Evolutionary conservation across 2,797 vertebrate species (phyloP), one percentile per base, ranked within the genome.

Genomic region (Bradypodion pumilum): DNA sequence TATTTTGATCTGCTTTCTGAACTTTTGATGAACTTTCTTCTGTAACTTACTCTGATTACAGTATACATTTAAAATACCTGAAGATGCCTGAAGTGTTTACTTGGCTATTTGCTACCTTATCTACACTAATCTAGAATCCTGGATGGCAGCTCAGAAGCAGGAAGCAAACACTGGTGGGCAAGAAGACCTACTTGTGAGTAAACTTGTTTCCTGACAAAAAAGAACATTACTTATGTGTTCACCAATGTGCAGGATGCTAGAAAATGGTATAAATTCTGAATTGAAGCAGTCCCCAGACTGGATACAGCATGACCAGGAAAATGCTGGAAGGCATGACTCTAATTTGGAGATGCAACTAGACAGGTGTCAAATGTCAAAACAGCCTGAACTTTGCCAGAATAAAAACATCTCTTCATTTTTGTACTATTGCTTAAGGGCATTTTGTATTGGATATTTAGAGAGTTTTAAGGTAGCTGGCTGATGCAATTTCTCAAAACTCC

Each of bases 291-390:
- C n/a, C 62, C 37, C 21, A 62, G 25, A 46, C 3, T 46, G 7
- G 8, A 87, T 25, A 35, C 84, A 83, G 49, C 0, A 74, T 13
- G 25, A 1, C 29, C 0, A 2, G 6, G 65, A 87, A 82, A 81
- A 65, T 37, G 2, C 74, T 87, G 65, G 10, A 78, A 77, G 27
- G 83, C n/a, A 86, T 74, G 73, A 37, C 82, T 87, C 2, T 5
- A 15, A 7, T 56, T 89, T 82, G 3, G 35, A 83, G 60, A 37
- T 89, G 69, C 27, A 90, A 49, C 8, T 81, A 81, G 32, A 79
- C 42, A 74, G 42, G 66, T 86, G 81, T 63, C 74, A 77, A 91
- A 85, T 66, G 5, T 78, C 83, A 91, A 42, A 1, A 0, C 59
- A 74, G 4, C 70, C 74, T 79, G 70, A 32, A 21, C 66, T 79